A percentile compares a stretch with the other conserved stretches of the same genome.
Evolutionary conservation across 2,113 vertebrate species (phyloP).

Genomic region (Condylura cristata): DNA sequence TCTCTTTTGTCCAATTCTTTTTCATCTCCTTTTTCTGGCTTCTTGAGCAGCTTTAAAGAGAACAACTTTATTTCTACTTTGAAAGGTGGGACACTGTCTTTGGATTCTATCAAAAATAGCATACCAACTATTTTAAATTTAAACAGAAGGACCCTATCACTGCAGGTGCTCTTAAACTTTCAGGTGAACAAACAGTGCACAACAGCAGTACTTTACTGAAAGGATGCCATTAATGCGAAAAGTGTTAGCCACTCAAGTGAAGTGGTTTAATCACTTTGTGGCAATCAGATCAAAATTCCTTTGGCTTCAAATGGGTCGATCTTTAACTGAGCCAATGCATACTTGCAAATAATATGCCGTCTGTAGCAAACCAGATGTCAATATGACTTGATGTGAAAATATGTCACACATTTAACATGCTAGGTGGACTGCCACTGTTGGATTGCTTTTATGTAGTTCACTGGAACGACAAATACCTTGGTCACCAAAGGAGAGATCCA

Average conservation of each 20-base stretch:
- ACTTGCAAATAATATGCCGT: constrained; percentile 38
- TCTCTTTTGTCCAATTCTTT: constrained; percentile 94
- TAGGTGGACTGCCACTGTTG: not conserved
- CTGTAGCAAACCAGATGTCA: not conserved
- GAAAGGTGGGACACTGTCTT: constrained; percentile 17
- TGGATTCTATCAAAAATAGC: constrained; percentile 28
- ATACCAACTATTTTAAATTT: constrained; percentile 44
- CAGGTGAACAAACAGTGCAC: constrained; percentile 38
- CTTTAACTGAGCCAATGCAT: constrained; percentile 1
- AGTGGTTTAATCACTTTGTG: constrained; percentile 57
- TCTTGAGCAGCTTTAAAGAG: constrained; percentile 94
- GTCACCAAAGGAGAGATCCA: constrained; percentile 73
- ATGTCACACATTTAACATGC: constrained; percentile 46
- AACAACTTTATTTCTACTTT: constrained; percentile 74
- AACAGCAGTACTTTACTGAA: constrained; percentile 51
- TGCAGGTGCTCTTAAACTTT: constrained; percentile 48
- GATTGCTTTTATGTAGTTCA: not conserved
- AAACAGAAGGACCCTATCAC: constrained; percentile 5
- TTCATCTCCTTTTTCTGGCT: constrained; percentile 94
- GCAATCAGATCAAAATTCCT: constrained; percentile 73
- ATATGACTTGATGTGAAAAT: constrained; percentile 5
- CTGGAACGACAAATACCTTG: constrained; percentile 50
- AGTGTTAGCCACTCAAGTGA: constrained; percentile 46
- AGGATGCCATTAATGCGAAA: constrained; percentile 50
- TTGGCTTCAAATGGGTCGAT: constrained; percentile 55